Percentiles rank a stretch among this genome's conserved stretches.
These are phyloP conservation scores for Cantharis lateralis DNA, from an alignment of 2,888 invertebrate genomes.

Conservation along the genomic window DNA sequence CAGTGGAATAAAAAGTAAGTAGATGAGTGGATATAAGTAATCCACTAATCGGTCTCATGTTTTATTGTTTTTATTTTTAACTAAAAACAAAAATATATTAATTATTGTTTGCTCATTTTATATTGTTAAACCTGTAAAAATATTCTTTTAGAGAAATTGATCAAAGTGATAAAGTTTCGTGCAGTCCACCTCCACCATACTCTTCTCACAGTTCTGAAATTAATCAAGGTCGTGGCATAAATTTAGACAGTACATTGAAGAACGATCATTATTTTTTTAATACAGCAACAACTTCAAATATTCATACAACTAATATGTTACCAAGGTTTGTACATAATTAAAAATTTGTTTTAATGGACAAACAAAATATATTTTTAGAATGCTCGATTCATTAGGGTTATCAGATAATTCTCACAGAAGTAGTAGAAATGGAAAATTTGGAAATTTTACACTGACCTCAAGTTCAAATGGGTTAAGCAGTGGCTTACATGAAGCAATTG, in stretches of 20 bases:
- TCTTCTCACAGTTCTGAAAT: conserved; percentile 46
- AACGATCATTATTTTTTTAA: neutral
- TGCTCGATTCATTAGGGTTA: conserved; percentile 41
- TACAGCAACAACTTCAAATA: conserved; percentile 34
- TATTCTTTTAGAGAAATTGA: conserved; percentile 28
- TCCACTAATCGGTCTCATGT: neutral
- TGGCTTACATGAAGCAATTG: conserved; percentile 40
- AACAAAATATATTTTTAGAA: conserved; percentile 31
- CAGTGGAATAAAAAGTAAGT: conserved; percentile 44
- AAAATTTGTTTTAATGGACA: neutral
- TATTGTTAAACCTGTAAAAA: neutral
- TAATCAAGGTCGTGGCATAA: conserved; percentile 36
- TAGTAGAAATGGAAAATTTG: conserved; percentile 36
- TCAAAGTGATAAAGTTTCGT: conserved; percentile 39
- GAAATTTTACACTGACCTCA: conserved; percentile 44
- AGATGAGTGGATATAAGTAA: neutral
- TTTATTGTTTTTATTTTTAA: too few species aligned
- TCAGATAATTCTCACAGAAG: conserved; percentile 37
- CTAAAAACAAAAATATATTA: too few species aligned
- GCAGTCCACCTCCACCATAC: conserved; percentile 58
- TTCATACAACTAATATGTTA: conserved; percentile 37
- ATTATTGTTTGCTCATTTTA: neutral
- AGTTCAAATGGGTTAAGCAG: conserved; percentile 43
- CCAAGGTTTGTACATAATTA: conserved; percentile 35
- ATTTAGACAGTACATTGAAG: neutral